A percentile compares a stretch with the other conserved stretches of the same genome.
Conservation (phyloP, 2,797 vertebrate species). For the Geotrypetes seraphini region DNA sequence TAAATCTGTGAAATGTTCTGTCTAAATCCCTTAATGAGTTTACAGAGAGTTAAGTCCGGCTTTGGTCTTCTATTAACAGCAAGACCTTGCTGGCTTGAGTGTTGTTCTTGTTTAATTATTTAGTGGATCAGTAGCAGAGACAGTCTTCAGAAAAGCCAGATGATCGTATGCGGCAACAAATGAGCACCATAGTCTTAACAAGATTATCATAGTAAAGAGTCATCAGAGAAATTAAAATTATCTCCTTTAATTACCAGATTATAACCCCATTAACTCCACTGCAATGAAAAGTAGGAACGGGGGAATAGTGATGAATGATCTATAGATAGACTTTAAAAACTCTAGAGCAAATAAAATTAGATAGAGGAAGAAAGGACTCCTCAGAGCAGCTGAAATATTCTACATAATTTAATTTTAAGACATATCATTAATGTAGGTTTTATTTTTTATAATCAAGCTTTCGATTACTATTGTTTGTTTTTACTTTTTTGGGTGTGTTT, state of each 20-base stretch:
- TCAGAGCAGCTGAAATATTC: slow-evolving; percentile 13
- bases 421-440: slow-evolving; percentile 26
- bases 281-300: slow-evolving; percentile 43
- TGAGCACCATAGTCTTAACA: slow-evolving; percentile 51
- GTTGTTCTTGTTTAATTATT: slow-evolving; percentile 40
- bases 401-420: slow-evolving; percentile 30
- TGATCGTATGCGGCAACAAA: slow-evolving; percentile 41
- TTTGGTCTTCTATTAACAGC: slow-evolving; percentile 34
- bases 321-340: slow-evolving; percentile 43
- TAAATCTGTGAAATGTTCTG: slow-evolving; percentile 15
- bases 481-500: slow-evolving; percentile 2
- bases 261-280: slow-evolving; percentile 57
- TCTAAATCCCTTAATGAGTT: slow-evolving; percentile 23
- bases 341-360: slow-evolving; percentile 38
- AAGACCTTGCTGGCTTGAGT: slow-evolving; percentile 19
- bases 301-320: slow-evolving; percentile 39
- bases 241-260: slow-evolving; percentile 64
- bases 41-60: slow-evolving; percentile 23
- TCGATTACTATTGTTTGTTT: background rate
- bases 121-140: slow-evolving; percentile 25
- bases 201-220: slow-evolving; percentile 52
- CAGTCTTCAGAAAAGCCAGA: slow-evolving; percentile 31
- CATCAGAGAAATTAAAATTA: slow-evolving; percentile 57
- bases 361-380: slow-evolving; percentile 1
- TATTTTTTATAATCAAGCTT: slow-evolving; percentile 2